phyloP scores from a whole-genome alignment of 2,888 invertebrate genomes.

The Heliconius erato region DNA sequence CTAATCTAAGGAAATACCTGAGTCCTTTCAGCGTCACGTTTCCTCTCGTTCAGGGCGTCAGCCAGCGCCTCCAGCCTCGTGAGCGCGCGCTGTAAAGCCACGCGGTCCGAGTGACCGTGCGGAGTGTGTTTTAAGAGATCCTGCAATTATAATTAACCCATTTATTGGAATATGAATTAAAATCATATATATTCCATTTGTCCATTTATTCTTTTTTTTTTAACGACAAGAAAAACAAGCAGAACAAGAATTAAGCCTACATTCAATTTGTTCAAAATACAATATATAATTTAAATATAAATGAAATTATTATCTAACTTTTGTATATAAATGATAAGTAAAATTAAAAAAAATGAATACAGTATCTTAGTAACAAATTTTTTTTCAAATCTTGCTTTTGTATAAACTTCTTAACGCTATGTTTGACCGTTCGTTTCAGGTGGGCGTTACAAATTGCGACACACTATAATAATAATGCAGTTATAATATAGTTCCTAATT shows the following conservation, averaged over 20 bases:
- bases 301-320: no score
- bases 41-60: constrained; percentile 97
- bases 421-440: not conserved
- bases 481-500: not conserved
- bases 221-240: not conserved
- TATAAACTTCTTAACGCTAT: not conserved
- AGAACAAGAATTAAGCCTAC: not conserved
- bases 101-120: constrained; percentile 96
- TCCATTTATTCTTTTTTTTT: no score
- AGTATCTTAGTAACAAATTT: not conserved
- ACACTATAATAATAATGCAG: not conserved
- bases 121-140: constrained; percentile 98
- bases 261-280: no score
- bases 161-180: no score
- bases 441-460: not conserved
- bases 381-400: not conserved
- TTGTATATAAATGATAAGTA: not conserved
- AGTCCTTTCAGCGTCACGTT: constrained; percentile 97
- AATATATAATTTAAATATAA: no score
- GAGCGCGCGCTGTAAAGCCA: constrained; percentile 96
- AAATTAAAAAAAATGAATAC: not conserved
- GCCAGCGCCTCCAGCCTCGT: constrained; percentile 97
- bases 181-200: no score
- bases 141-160: constrained; percentile 72
- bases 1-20: constrained; percentile 80